Evolutionary conservation across 2,888 invertebrate genomes (phyloP).

Genomic region (Plebejus argus): DNA sequence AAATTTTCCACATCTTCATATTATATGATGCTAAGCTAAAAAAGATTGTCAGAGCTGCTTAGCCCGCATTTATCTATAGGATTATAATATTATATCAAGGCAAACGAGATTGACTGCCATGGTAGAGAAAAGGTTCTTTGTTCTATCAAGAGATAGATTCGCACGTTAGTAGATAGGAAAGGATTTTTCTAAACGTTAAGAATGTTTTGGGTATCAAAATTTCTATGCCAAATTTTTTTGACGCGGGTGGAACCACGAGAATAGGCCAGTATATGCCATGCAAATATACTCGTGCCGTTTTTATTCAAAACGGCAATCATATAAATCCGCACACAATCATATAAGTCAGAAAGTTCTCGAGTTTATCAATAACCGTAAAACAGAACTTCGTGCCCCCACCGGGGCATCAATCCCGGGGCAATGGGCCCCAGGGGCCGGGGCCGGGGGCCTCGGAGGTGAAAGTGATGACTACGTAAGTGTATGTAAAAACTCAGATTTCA

Average conservation of each 20-base stretch:
- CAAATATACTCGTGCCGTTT: neutral
- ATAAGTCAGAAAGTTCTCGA: conserved; percentile 20
- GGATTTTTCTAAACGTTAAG: neutral
- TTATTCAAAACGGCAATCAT: conserved; percentile 33
- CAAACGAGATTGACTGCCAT: too few relatives aligned
- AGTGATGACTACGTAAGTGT: conserved; percentile 28
- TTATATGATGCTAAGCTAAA: too few relatives aligned
- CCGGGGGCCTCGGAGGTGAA: conserved; percentile 23
- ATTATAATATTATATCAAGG: too few relatives aligned
- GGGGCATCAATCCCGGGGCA: conserved; percentile 39
- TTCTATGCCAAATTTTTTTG: neutral
- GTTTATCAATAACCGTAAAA: conserved; percentile 39
- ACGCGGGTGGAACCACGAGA: neutral
- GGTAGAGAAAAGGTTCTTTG: too few relatives aligned
- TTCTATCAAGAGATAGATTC: too few relatives aligned
- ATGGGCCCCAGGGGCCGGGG: conserved; percentile 35
- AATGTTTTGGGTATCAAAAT: too few relatives aligned
- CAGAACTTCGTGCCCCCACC: conserved; percentile 39
- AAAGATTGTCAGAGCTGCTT: too few relatives aligned
- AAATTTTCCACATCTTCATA: too few relatives aligned
- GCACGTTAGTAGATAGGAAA: too few relatives aligned
- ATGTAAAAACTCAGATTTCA: conserved; percentile 14
- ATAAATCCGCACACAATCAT: conserved; percentile 30
- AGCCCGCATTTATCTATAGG: too few relatives aligned
- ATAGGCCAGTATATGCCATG: neutral